Evolutionary conservation across 2,888 invertebrate species (phyloP).

Genomic region (Augiades crinisus): DNA sequence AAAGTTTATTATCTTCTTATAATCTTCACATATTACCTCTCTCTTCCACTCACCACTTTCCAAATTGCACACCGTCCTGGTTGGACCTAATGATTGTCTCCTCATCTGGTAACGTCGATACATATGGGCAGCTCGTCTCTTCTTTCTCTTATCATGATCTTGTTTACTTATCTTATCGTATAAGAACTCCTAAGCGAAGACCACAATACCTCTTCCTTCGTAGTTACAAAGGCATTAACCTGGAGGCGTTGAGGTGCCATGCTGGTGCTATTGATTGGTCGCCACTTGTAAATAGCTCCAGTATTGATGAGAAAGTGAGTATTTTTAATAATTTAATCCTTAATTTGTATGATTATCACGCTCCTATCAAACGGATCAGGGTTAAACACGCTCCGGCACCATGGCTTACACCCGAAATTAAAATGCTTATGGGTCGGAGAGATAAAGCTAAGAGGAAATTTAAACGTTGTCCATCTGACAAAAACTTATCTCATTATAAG

Average conservation of each 20-base stretch:
- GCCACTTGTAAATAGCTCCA: not conserved
- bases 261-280: not conserved
- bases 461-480: constrained; percentile 2
- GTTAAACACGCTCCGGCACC: constrained; percentile 10
- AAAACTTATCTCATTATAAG: constrained; percentile 1
- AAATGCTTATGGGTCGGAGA: constrained; percentile 2
- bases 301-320: too few relatives aligned
- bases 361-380: constrained; percentile 2
- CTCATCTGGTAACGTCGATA: not conserved
- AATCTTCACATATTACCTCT: not conserved
- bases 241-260: not conserved
- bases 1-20: not conserved
- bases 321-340: not conserved
- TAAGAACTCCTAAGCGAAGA: not conserved
- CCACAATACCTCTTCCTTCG: not conserved
- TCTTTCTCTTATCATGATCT: constrained; percentile 1
- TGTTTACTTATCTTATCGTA: too few relatives aligned
- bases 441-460: constrained; percentile 10
- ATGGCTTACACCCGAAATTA: not conserved
- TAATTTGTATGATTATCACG: constrained; percentile 2
- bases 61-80: not conserved
- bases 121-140: not conserved
- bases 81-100: not conserved
- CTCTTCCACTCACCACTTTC: not conserved
- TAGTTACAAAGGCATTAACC: not conserved